Conservation (phyloP, 2,888 invertebrate species). For the Alloplasta piceator region DNA sequence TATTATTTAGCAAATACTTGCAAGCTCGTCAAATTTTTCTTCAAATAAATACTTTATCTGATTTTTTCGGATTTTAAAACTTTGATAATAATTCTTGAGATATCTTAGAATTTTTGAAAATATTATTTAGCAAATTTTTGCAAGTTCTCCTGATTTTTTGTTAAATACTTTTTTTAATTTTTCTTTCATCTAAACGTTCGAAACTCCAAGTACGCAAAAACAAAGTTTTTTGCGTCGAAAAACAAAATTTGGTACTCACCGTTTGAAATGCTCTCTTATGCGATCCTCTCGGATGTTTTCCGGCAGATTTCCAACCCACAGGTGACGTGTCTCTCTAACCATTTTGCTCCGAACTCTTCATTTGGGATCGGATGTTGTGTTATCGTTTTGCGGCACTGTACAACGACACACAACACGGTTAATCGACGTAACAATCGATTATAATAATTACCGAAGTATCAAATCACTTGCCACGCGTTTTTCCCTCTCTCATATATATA, state of each 20-base stretch:
- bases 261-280: slow-evolving; percentile 98
- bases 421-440: background rate
- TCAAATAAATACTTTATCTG: too few species aligned
- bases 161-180: too few species aligned
- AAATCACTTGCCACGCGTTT: too few species aligned
- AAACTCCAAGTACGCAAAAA: slow-evolving; percentile 4
- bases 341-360: slow-evolving; percentile 98
- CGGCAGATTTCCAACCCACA: slow-evolving; percentile 99
- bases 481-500: too few species aligned
- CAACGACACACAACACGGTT: slow-evolving; percentile 82
- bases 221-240: background rate
- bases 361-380: slow-evolving; percentile 88
- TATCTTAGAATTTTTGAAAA: too few species aligned
- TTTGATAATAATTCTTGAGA: too few species aligned
- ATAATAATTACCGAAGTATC: too few species aligned
- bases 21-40: too few species aligned
- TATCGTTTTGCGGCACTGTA: slow-evolving; percentile 83
- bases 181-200: background rate
- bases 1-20: too few species aligned
- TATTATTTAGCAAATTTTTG: too few species aligned
- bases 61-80: too few species aligned
- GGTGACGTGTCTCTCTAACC: slow-evolving; percentile 99
- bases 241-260: slow-evolving; percentile 86
- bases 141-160: too few species aligned
- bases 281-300: slow-evolving; percentile 99